Percentiles rank a stretch among this genome's conserved stretches.
These are phyloP conservation scores for Eudasyphora cyanicolor DNA, from an alignment of 2,888 invertebrate species.

Conservation along the genomic window DNA sequence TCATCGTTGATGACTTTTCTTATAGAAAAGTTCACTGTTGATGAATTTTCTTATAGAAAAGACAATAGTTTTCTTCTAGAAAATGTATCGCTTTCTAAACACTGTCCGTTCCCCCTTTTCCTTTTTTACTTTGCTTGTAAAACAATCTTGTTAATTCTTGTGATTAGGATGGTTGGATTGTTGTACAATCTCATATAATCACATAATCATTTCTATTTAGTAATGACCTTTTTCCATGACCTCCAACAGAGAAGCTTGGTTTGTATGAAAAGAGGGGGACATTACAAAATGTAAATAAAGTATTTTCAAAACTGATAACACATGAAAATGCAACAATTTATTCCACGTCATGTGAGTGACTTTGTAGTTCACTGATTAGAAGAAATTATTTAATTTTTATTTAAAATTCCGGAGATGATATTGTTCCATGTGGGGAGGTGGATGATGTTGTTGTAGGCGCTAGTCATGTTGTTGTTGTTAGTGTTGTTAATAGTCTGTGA, in stretches of 20 bases:
- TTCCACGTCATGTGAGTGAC: background rate
- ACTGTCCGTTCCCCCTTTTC: background rate
- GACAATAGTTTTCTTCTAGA: too few species aligned
- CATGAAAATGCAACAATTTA: background rate
- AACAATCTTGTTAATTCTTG: background rate
- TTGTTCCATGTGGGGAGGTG: background rate
- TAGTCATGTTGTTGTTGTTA: background rate
- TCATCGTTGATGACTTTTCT: too few species aligned
- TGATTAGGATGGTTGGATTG: slow-evolving; percentile 5
- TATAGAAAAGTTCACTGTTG: too few species aligned
- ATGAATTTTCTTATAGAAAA: too few species aligned
- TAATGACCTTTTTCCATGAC: slow-evolving; percentile 2
- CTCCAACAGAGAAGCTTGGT: background rate
- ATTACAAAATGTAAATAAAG: background rate
- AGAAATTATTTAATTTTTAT: slow-evolving; percentile 24
- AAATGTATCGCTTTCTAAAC: background rate
- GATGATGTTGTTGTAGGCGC: background rate
- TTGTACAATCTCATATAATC: background rate
- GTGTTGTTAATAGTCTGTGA: background rate
- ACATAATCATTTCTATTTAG: slow-evolving; percentile 11
- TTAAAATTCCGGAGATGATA: slow-evolving; percentile 11
- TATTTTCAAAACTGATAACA: background rate
- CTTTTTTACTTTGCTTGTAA: background rate
- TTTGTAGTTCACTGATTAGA: background rate
- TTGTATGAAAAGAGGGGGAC: too few species aligned